Evolutionary conservation across 1,140 invertebrate genomes (phyloP).

Genomic region (Cheumatopsyche charites): DNA sequence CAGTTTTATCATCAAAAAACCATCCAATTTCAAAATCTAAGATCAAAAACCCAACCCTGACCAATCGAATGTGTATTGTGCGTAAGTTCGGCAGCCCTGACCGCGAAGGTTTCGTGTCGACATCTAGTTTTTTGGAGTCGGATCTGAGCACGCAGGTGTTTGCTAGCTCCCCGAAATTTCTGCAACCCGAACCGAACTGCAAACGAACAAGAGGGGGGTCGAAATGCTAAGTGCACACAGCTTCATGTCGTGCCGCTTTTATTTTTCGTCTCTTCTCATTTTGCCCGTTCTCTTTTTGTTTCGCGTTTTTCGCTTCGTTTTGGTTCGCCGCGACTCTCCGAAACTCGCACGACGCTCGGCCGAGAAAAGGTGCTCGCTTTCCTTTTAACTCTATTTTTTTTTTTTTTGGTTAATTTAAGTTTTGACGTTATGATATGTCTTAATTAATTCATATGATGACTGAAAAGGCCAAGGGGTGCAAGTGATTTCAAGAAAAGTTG

Average conservation of each 20-base stretch:
- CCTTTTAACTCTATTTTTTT: no score
- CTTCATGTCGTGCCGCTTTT: conserved; percentile 27
- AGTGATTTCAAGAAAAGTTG: no score
- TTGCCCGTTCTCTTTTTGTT: not conserved
- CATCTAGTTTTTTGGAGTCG: conserved; percentile 46
- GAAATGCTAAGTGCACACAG: conserved; percentile 32
- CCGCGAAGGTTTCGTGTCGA: conserved; percentile 28
- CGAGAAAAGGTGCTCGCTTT: no score
- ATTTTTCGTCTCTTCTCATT: not conserved
- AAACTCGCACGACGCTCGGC: conserved; percentile 10
- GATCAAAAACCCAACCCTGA: no score
- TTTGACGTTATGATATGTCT: no score
- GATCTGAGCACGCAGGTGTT: conserved; percentile 44
- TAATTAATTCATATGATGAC: no score
- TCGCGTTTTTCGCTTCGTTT: conserved; percentile 7
- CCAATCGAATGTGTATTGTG: no score
- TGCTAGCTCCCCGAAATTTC: conserved; percentile 41
- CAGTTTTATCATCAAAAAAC: no score
- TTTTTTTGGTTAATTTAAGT: no score
- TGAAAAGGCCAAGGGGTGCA: no score
- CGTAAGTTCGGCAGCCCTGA: conserved; percentile 20
- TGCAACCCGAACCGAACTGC: no score
- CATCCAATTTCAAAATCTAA: no score
- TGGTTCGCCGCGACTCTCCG: conserved; percentile 17
- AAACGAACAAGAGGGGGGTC: conserved; percentile 17